Evolutionary conservation across 1,140 invertebrate species (phyloP), one percentile per base, ranked within the genome.

Genomic region (Scylla paramamosain): DNA sequence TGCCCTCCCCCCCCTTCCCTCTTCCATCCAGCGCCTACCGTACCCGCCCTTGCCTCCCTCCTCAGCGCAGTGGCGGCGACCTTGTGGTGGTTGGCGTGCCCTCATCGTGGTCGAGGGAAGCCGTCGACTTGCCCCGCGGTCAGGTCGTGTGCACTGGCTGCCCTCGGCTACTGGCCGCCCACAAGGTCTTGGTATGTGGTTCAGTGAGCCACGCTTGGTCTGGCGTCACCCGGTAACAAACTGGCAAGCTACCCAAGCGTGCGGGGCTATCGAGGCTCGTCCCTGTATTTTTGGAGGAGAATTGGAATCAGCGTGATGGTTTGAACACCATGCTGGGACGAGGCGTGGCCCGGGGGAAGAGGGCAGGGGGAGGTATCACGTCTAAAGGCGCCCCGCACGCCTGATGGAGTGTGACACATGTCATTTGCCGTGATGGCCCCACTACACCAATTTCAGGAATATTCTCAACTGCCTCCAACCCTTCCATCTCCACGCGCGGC

Each of bases 391-490:
- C 20, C 52, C 52, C 67, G 67, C n/a, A n/a, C 67, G 67, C 67
- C 67, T 77, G 67, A 77, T 77, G 67, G 20, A 77, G 67, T 77
- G 25, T 77, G 67, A 77, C 67, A 77, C 67, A 77, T 77, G 67
- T 77, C 67, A 77, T 6, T 77, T 77, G 67, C 20, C 67, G 67
- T 77, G 67, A 77, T 77, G 25, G 67, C n/a, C 20, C 67, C 67
- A n/a, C 25, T 77, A 20, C 67, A 77, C 67, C 25, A 77, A n/a
- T 77, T 77, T 77, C 67, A 77, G 20, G 67, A 77, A 77, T 77
- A 77, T 77, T 77, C 67, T 77, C 67, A n/a, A 77, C 67, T 77
- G 67, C 67, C 67, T 77, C 67, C n/a, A 87, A 29, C 31, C 31
- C 10, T 31, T 87, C 84, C 1, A 87, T 87, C 83, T 59, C 83